phyloP scores from a whole-genome alignment of 2,888 invertebrate species.

The Parelbella ahira region DNA sequence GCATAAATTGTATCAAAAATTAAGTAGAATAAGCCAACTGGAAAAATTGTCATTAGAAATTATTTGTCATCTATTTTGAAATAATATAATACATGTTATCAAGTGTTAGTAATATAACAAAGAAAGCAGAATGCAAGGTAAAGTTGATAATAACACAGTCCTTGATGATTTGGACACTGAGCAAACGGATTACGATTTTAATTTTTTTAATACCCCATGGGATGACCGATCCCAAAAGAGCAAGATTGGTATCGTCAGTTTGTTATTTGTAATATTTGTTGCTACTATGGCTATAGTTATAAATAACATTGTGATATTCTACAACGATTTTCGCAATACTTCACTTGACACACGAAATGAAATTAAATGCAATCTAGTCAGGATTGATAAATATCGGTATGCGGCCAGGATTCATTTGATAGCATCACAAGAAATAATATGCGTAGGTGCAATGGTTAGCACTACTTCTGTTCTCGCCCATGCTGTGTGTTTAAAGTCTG shows the following conservation, averaged over 20 bases:
- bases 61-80: too few species aligned
- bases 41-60: too few species aligned
- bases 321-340: conserved; percentile 35
- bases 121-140: conserved; percentile 6
- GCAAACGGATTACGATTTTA: conserved; percentile 47
- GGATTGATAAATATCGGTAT: conserved; percentile 48
- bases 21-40: too few species aligned
- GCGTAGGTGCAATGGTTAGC: conserved; percentile 61
- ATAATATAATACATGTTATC: too few species aligned
- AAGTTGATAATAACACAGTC: conserved; percentile 29
- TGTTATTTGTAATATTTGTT: conserved; percentile 51
- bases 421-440: conserved; percentile 51
- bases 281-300: conserved; percentile 47
- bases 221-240: conserved; percentile 57
- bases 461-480: conserved; percentile 49
- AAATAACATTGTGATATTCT: conserved; percentile 54
- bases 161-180: conserved; percentile 35
- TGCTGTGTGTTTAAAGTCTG: conserved; percentile 55
- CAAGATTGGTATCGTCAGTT: conserved; percentile 50
- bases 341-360: conserved; percentile 32
- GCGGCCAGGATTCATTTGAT: conserved; percentile 59
- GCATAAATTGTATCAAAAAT: too few species aligned
- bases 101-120: too few species aligned
- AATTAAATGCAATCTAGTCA: conserved; percentile 52
- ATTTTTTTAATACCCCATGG: conserved; percentile 63